Conservation (phyloP, 2,797 vertebrate genomes). For the Rhabdophis nuchalis region DNA sequence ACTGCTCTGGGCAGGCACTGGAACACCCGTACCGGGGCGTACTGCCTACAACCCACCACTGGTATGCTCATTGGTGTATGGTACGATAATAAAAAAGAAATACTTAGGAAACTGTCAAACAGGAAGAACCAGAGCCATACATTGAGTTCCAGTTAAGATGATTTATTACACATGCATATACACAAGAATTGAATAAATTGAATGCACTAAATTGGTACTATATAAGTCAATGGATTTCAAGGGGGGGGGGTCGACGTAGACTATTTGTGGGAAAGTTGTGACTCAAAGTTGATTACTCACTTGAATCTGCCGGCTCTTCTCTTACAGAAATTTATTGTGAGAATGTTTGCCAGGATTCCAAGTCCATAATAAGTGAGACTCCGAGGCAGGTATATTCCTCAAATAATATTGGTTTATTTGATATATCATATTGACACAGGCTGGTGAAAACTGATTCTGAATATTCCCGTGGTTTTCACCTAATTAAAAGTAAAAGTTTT, state of each 20-base stretch:
- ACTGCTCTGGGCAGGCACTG: no score
- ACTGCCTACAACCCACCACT: no score
- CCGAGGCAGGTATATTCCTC: no score
- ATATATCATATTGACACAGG: no score
- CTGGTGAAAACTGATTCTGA: no score
- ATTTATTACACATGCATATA: neutral
- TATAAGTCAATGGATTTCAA: neutral
- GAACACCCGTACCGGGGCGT: no score
- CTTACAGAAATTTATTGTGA: neutral
- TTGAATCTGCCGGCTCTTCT: neutral
- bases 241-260: no score
- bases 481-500: no score
- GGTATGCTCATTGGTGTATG: neutral
- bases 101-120: neutral
- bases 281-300: neutral
- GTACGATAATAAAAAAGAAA: neutral
- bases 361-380: no score
- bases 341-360: neutral
- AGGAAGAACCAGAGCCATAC: neutral
- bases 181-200: neutral
- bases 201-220: neutral
- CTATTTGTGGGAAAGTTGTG: no score
- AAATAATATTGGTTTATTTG: no score
- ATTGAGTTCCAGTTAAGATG: neutral
- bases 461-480: no score